phyloP scores from a whole-genome alignment of 2,888 invertebrate genomes.

The Drosophila pullipes region DNA sequence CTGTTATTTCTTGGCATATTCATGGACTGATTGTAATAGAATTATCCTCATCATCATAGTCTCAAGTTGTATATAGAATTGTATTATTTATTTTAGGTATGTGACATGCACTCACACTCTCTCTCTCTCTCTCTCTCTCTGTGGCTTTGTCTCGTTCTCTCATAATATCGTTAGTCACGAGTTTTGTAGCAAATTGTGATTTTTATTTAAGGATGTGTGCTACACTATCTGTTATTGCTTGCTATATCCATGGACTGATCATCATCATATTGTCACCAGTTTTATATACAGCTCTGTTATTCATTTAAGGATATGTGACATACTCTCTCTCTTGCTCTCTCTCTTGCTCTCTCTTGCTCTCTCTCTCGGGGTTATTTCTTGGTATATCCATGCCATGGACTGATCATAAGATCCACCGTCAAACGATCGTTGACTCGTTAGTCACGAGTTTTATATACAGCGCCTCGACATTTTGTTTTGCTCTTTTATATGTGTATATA shows the following conservation, averaged over 20 bases:
- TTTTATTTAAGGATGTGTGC: neutral
- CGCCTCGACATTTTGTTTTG: constrained; percentile 44
- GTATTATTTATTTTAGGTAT: neutral
- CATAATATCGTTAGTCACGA: neutral
- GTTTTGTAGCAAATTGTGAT: neutral
- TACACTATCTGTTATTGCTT: too few relatives aligned
- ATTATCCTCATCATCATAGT: neutral
- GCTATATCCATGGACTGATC: too few relatives aligned
- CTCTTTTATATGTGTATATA: constrained; percentile 29
- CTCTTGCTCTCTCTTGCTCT: neutral
- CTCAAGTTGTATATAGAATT: neutral
- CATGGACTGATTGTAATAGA: neutral
- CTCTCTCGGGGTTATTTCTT: neutral
- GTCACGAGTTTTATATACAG: constrained; percentile 66
- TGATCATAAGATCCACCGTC: constrained; percentile 18
- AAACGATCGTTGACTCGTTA: constrained; percentile 63
- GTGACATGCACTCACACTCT: too few relatives aligned
- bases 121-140: neutral
- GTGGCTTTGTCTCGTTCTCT: neutral
- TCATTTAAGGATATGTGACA: neutral
- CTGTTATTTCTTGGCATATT: neutral
- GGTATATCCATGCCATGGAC: neutral
- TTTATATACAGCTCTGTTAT: neutral
- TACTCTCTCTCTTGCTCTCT: neutral
- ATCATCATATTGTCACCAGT: neutral